A percentile compares a stretch with the other conserved stretches of the same genome.
Evolutionary conservation across 2,888 invertebrate genomes (phyloP).

Genomic region (Erpobdella octoculata): DNA sequence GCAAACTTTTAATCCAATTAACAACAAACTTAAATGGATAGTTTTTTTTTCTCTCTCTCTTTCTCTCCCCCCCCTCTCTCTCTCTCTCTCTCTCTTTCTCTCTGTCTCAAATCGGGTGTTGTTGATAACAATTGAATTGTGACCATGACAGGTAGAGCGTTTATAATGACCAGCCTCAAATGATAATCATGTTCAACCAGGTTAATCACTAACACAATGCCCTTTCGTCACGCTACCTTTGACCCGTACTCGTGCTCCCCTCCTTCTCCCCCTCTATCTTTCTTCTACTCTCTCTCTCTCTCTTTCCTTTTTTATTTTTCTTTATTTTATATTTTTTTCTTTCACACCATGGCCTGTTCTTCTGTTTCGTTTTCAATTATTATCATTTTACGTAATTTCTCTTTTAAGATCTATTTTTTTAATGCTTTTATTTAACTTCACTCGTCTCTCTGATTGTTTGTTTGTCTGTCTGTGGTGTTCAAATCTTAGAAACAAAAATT

Average conservation of each 20-base stretch:
- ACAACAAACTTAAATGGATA: too few relatives aligned
- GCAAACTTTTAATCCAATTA: too few relatives aligned
- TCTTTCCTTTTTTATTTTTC: not conserved
- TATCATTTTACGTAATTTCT: not conserved
- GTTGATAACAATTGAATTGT: not conserved
- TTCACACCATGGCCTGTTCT: not conserved
- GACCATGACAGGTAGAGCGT: slow-evolving; percentile 4
- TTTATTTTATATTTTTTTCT: not conserved
- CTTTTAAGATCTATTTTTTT: not conserved
- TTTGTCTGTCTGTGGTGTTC: too few relatives aligned
- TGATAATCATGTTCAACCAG: not conserved
- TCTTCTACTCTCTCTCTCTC: not conserved
- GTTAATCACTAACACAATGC: slow-evolving; percentile 2
- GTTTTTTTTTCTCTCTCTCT: not conserved
- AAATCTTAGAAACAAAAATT: too few relatives aligned
- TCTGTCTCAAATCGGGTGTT: not conserved
- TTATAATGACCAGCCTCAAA: not conserved
- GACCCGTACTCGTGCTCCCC: not conserved
- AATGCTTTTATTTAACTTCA: too few relatives aligned
- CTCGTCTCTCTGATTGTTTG: too few relatives aligned
- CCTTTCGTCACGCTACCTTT: not conserved
- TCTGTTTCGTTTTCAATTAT: not conserved
- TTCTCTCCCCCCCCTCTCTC: not conserved
- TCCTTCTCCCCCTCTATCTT: slow-evolving; percentile 9
- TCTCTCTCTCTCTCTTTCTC: not conserved